phyloP scores from a whole-genome alignment of 1,140 invertebrate species.

The Leguminivora glycinivorella region DNA sequence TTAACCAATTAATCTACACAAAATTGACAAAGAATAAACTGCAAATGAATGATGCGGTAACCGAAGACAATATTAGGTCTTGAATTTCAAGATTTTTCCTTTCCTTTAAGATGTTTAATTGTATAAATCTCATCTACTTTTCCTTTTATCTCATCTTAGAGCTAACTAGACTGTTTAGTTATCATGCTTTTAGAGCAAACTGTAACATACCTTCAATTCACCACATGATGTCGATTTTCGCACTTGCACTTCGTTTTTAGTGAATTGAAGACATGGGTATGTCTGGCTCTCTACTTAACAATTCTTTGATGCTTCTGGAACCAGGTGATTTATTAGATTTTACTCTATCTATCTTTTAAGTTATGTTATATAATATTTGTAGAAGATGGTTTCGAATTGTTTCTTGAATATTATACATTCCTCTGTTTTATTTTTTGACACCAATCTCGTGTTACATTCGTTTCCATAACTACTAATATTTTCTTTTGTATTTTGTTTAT shows the following conservation, averaged over 20 bases:
- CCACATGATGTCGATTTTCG: conserved; percentile 46
- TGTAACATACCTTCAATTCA: conserved; percentile 74
- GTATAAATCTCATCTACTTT: not conserved
- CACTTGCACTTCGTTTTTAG: conserved; percentile 47
- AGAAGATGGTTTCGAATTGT: not conserved
- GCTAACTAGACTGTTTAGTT: conserved; percentile 44
- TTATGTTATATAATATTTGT: not conserved
- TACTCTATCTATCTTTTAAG: not conserved
- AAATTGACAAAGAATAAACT: no score
- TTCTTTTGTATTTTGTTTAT: no score
- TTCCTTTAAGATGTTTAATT: not conserved
- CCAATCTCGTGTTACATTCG: no score
- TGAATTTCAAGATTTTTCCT: not conserved
- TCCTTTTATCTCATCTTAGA: conserved; percentile 12
- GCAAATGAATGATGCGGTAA: no score
- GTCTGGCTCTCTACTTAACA: conserved; percentile 67
- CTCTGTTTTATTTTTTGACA: not conserved
- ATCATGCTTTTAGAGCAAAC: conserved; percentile 73
- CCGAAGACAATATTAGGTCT: no score
- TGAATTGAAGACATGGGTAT: conserved; percentile 74
- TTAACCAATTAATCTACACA: no score
- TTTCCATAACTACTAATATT: no score
- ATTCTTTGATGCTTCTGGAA: conserved; percentile 29
- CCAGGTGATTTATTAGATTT: conserved; percentile 26
- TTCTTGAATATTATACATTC: not conserved